Base-by-base conservation (phyloP, 1,140 invertebrate species). In the Vanessa atalanta region DNA sequence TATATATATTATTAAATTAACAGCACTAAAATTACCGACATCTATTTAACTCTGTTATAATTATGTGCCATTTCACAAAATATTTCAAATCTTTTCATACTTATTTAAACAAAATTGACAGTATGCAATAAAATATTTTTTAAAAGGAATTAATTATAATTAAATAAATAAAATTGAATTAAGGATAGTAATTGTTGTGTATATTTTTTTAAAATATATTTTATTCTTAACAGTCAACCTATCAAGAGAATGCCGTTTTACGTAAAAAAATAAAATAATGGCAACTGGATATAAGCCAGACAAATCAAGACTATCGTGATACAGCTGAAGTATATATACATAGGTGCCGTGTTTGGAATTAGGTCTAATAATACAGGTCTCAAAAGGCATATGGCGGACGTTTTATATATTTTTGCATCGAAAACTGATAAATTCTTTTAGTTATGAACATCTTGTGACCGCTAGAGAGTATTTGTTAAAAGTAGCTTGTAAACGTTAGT, bases 351-450 rank as follows among this genome's bases (percentile, higher is more conserved):
- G 51, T 81, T 75, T 81, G 37, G 14, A 82, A 88, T 80, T 90
- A 83, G 70, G 72, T 79, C 69, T 79, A 61, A 65, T 85, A 85
- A 83, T 85, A 88, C 82, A 91, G 85, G 88, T 91, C 86, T 90
- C 88, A 91, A 92, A 93, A 93, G 90, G 92, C 92, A 93, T 93
- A 93, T 93, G 92, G 92, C 92, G 92, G 92, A 93, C 90, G 88
- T 92, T 93, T 93, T 93, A 93, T 93, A 92, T 91, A 91, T 93
- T 93, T 93, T 93, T 93, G 90, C 92, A 93, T 93, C 84, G 87
- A 91, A 93, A 93, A 89, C 88, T 91, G 88, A 92, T 91, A 90
- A 91, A 93, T 93, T 93, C 87, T 93, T 93, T 93, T 93, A 93
- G 91, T 93, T 93, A 92, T 92, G 91, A 92, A 86, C 92, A 89